These are phyloP conservation scores for Brachionus asplanchnoidis DNA, from an alignment of 1,140 invertebrate genomes.

Conservation along the genomic window DNA sequence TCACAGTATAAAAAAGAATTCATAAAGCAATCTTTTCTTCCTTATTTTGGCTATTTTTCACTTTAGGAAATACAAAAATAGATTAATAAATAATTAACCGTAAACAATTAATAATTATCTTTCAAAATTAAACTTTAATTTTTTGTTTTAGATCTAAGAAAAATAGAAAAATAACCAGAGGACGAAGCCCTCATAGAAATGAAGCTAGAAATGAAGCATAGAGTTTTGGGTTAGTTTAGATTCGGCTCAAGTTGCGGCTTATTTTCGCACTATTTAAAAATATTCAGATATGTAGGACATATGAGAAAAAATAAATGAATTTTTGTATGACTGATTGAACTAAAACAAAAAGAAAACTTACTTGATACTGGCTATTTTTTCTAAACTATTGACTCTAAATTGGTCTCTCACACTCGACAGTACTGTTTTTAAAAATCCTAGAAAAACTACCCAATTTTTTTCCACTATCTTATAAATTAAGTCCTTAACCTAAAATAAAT, in stretches of 20 bases:
- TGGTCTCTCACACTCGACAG: neutral
- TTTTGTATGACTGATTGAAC: neutral
- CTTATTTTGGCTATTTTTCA: neutral
- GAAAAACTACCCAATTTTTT: too few species aligned
- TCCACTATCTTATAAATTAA: neutral
- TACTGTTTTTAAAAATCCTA: too few species aligned
- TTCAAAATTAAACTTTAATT: neutral
- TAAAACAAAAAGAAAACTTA: neutral
- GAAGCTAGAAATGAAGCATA: neutral
- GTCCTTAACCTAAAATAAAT: neutral
- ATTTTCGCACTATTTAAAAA: neutral
- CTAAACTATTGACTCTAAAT: neutral
- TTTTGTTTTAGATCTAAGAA: neutral
- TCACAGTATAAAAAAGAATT: neutral
- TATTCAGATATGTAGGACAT: neutral
- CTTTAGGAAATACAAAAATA: neutral
- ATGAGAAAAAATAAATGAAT: neutral
- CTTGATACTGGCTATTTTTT: neutral
- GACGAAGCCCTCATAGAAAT: neutral
- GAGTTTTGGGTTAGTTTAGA: neutral
- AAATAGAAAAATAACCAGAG: neutral
- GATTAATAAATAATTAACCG: neutral
- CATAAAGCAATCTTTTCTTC: neutral
- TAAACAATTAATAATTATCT: neutral
- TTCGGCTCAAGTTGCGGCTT: neutral